Evolutionary conservation across 2,888 invertebrate genomes (phyloP), one percentile per base, ranked within the genome.

Genomic region (Bruchidius siliquastri): DNA sequence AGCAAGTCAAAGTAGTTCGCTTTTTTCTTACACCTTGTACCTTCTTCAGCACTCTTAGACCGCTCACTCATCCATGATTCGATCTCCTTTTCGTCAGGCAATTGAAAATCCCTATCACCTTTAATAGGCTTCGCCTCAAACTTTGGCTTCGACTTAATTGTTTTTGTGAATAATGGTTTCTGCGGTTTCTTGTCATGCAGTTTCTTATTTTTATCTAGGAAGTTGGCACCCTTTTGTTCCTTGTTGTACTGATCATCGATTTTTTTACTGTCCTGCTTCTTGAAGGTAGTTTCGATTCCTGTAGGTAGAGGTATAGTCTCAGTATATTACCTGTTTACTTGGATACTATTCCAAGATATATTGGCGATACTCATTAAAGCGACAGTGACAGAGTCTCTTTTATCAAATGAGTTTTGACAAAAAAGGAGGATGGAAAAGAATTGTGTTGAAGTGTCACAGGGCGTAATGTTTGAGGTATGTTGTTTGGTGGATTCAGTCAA

Each of bases 41-140:
- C 21, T 20, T 68, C 18, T 20, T 22, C 67, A 69, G 67, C 68
- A 22, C 26, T 71, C 20, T 49, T 69, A 49, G 75, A 73, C 72
- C 77, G 79, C 20, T 49, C 10, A 0, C 82, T 78, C 80, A 85
- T 83, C 85, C 85, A 85, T 0, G 84, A 81, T 69, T 84, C 84
- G 18, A 83, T 78, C 70, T 83, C 82, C 22, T 77, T 76, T 18
- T 76, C 49, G 18, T 49, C n/a, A 8, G 20, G 22, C 22, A 68
- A 21, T 74, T 79, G 13, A 75, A 70, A 1, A 76, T 71, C 72
- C 76, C 75, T 72, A 75, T 77, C 18, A 70, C 22, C 30, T 70
- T 76, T 21, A 32, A 26, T 21, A 18, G 26, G 49, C 32, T 76
- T 78, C 67, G 79, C 72, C 21, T 68, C 71, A 70, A 78, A 79